Base-by-base conservation (phyloP, 1,140 invertebrate genomes). In the Lucilia sericata region DNA sequence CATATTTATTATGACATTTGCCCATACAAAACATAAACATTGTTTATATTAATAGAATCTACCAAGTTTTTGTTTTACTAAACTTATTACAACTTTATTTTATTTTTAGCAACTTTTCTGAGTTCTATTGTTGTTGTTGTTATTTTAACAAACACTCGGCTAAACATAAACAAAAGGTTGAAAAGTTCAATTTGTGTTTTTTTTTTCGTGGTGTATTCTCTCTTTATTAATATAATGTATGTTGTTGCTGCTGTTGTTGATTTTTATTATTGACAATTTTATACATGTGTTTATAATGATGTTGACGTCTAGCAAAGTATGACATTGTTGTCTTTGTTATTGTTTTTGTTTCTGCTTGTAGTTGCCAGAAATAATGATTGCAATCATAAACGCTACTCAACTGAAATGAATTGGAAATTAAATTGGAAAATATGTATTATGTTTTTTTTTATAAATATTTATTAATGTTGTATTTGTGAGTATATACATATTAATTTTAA, bases 321-420 rank as follows among this genome's bases (percentile, higher is more conserved):
- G 65, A 19, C 65, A 21, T 70, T 70, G 19, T 70, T 70, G 19
- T 9, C 7, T 0, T 70, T 70, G n/a, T 60, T 60, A 17, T 60
- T 60, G 8, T n/a, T 60, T 60, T 60, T 60, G 8, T 60, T 60
- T 60, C 19, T 21, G 60, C 17, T 17, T 70, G 17, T 70, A 25
- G 60, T 70, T 70, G 60, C 60, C 19, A 70, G 60, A 70, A 70
- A 70, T 60, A 60, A 60, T 70, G 60, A 70, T 70, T 70, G 60
- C 60, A 70, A 70, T 70, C 60, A 70, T 70, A 3, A 60, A 5
- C 42, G 5, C 42, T 42, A 42, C 51, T 55, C 51, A 55, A 55
- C 51, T 55, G 51, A 42, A 42, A 42, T 42, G 42, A n/a, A n/a
- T n/a, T n/a, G n/a, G n/a, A 30, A 55, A 55, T 12, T 55, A 55